Base-by-base conservation (phyloP, 2,888 invertebrate species). In the Phyllotreta cruciferae region DNA sequence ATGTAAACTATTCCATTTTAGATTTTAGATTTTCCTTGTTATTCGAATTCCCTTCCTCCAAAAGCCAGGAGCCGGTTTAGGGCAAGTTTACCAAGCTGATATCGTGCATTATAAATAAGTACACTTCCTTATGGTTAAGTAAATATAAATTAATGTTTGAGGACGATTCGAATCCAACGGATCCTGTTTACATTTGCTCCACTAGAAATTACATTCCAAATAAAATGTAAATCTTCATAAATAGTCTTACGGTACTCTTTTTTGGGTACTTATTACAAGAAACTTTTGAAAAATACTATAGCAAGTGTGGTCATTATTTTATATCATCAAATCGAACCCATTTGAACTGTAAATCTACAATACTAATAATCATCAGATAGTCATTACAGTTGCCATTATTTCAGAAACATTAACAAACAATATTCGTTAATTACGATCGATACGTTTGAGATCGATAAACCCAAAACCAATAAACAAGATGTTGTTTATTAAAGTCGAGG, bases 131-230 rank as follows among this genome's bases (percentile, higher is more conserved):
- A 73, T 74, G 73, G 72, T 73, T 75, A 71, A 68, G 74, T 71
- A 76, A 76, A 76, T 75, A 76, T 74, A 74, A 74, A 76, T 77
- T 75, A 77, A 70, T 76, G 73, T 75, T 75, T 75, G 73, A 71
- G 69, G 64, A 74, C 70, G 73, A 74, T 74, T 73, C 70, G 68
- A 73, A 73, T 71, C 72, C 71, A 58, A 24, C 34, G 50, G 14
- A 24, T 47, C 11, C 14, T 49, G 35, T 49, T 49, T 49, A 35
- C 35, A 49, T 6, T n/a, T 49, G 49, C 49, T 11, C 36, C 8
- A 49, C 35, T 49, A 49, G 35, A 35, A 35, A 35, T 49, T 49
- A 49, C 35, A 35, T 49, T 11, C 3, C 49, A 49, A 49, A 49
- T 49, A 49, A 49, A 49, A 49, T 35, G n/a, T 49, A 35, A 49